Evolutionary conservation across 2,113 vertebrate species (phyloP), one percentile per base, ranked within the genome.

Genomic region (Protomyctophum bolini): DNA sequence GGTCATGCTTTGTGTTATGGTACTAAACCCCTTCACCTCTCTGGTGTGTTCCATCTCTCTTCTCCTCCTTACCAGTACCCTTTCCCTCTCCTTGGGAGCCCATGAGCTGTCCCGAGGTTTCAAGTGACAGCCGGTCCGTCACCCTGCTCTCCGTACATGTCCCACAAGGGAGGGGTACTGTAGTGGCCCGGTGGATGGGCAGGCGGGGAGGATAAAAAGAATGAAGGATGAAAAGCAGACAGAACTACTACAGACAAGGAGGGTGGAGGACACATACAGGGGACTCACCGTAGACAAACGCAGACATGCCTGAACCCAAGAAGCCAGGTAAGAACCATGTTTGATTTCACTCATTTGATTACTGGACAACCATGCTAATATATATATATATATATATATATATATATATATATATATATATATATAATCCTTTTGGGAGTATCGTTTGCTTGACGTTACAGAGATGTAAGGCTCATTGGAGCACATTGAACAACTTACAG

Each of bases 221-320:
- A 86, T 80, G 87, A 68, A 81, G 63, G 80, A 87, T 66, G 55
- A 74, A 78, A 68, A 45, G 70, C 64, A 46, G 79, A 76, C 86
- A 89, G 81, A 88, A 69, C 73, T 67, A 48, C 75, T 67, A 48
- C 75, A 68, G 77, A 88, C 86, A 68, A 85, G 72, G 68, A 86
- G 63, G 58, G 76, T 84, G 69, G 81, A 82, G 65, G 80, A 85
- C 69, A 48, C 71, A 70, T 80, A 80, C 41, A 74, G 75, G 88
- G 77, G 87, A 89, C 65, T 82, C 79, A 49, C 78, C 63, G 10
- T 56, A 75, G 75, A 83, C 84, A 72, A 55, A 87, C 76, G 59
- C 33, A 90, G 84, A 82, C 83, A 94, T 94, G 92, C 92, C 93
- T 70, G 91, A 91, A 77, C 84, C 85, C 21, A 80, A 91, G 89